Base-by-base conservation (phyloP, 2,888 invertebrate genomes). In the Melinopterus prodromus region DNA sequence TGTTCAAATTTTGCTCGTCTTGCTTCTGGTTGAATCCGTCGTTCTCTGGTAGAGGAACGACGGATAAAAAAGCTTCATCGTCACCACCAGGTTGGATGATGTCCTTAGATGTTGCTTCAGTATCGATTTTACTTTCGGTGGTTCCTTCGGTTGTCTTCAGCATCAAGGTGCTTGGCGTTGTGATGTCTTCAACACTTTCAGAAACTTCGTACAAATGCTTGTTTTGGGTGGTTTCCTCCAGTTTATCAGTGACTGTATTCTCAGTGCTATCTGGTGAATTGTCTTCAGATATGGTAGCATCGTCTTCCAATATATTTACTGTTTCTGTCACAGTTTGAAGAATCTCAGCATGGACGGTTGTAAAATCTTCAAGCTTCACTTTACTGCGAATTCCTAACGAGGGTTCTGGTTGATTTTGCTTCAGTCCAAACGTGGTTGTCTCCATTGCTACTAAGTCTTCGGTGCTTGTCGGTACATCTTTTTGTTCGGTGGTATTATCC, bases 371-470 rank as follows among this genome's bases (percentile, higher is more conserved):
- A 26, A 78, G 71, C 75, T 81, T 69, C 78, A 78, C 71, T 75
- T 35, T 77, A 37, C 79, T 70, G 71, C 80, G 69, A 69, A 82
- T 69, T 80, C 82, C 76, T 36, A 78, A 72, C 0, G 80, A 76
- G 1, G 74, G 76, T 9, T 76, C 70, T 6, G 74, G 38, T 12
- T 72, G 35, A 9, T 35, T 69, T 77, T 69, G 77, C 75, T 71
- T 80, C 15, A 26, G 26, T 26, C 80, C 82, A 69, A 77, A 86
- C 0, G 88, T 89, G 5, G 89, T 89, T 0, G 89, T 88, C 84
- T 89, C 89, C 83, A 89, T 83, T 6, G 89, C 89, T 53, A 89
- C 83, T 53, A 89, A 84, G 83, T 89, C 89, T 85, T 89, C 89
- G 6, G 88, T 87, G 79, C 87, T 88, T 4, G 86, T 83, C 72